phyloP scores from a whole-genome alignment of 53 echinoderm and acorn worm genomes.

The Echinarachnius parma region DNA sequence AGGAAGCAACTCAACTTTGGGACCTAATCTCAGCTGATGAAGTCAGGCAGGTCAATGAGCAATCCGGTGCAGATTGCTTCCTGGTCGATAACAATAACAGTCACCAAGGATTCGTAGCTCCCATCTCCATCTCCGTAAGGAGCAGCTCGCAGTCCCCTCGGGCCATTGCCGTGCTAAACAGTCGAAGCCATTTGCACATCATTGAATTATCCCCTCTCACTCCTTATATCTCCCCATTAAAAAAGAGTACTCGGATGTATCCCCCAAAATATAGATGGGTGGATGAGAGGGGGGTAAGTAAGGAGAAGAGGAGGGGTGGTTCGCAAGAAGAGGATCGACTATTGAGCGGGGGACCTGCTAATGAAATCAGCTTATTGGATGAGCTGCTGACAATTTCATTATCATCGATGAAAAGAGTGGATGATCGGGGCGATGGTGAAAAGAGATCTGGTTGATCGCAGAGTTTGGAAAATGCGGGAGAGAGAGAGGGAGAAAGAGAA shows the following conservation, averaged over 20 bases:
- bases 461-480: neutral
- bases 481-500: neutral
- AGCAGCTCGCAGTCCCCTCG: neutral
- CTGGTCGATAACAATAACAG: slow-evolving; percentile 30
- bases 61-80: slow-evolving; percentile 16
- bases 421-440: slow-evolving; percentile 29
- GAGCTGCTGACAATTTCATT: slow-evolving; percentile 41
- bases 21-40: neutral
- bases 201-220: slow-evolving; percentile 12
- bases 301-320: slow-evolving; percentile 8
- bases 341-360: slow-evolving; percentile 20
- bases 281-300: neutral
- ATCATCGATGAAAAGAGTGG: slow-evolving; percentile 49
- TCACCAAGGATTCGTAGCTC: neutral
- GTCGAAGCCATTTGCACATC: slow-evolving; percentile 24
- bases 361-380: slow-evolving; percentile 50
- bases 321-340: neutral
- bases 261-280: neutral
- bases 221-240: slow-evolving; percentile 10
- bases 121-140: neutral
- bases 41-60: slow-evolving; percentile 23
- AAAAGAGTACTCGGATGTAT: slow-evolving; percentile 3
- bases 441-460: slow-evolving; percentile 7
- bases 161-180: slow-evolving; percentile 7
- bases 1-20: neutral